Conservation (phyloP, 2,113 vertebrate species). For the Atlantisia rogersi region DNA sequence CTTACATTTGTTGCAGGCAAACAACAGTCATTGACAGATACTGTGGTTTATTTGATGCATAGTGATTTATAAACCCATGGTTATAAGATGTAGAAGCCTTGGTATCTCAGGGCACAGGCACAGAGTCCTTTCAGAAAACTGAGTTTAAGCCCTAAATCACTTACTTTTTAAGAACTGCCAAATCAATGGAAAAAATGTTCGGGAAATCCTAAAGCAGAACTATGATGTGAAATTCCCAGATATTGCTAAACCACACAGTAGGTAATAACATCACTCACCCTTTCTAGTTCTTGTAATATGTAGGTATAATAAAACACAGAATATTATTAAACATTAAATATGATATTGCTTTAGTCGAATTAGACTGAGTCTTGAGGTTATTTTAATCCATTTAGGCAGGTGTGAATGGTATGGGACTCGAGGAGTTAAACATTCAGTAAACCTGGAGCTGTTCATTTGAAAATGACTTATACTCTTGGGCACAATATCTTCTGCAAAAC, state of each 20-base stretch:
- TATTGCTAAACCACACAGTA: neutral
- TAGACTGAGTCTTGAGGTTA: neutral
- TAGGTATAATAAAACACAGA: neutral
- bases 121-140: neutral
- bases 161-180: neutral
- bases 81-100: neutral
- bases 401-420: neutral
- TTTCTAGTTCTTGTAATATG: neutral
- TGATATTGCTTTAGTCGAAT: neutral
- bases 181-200: conserved; percentile 6
- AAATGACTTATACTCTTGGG: conserved; percentile 34
- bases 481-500: conserved; percentile 25
- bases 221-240: neutral
- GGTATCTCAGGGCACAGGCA: neutral
- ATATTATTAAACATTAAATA: neutral
- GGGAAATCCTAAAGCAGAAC: conserved; percentile 22
- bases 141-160: neutral
- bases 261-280: neutral
- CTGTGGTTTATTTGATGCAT: neutral
- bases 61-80: neutral
- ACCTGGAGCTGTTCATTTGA: conserved; percentile 4
- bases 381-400: neutral
- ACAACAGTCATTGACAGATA: neutral
- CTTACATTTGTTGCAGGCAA: neutral
- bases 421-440: conserved; percentile 40